Evolutionary conservation across 2,797 vertebrate species (phyloP).

Genomic region (Esox masquinongy): DNA sequence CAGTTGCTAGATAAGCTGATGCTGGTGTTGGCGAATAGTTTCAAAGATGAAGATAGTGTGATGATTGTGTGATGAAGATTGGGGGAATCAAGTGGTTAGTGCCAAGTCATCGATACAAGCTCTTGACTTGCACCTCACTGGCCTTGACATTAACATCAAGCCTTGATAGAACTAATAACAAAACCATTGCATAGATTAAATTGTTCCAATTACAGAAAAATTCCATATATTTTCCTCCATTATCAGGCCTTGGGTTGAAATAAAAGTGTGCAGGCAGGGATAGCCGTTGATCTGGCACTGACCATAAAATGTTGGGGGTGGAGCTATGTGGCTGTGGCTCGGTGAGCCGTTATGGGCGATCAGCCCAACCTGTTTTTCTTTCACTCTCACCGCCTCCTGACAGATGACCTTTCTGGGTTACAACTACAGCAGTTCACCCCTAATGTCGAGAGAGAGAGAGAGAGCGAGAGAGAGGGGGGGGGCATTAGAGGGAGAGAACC

Average conservation of each 20-base stretch:
- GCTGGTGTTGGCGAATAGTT: too few relatives aligned
- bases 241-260: neutral
- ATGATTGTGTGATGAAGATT: neutral
- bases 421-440: neutral
- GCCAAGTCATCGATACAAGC: neutral
- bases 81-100: neutral
- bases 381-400: slow-evolving; percentile 36
- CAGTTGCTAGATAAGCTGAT: too few relatives aligned
- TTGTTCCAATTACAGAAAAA: too few relatives aligned
- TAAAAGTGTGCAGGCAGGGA: neutral
- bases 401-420: slow-evolving; percentile 30
- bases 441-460: neutral
- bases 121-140: neutral
- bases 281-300: neutral
- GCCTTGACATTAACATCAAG: neutral
- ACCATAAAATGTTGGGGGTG: neutral
- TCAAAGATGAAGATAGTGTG: too few relatives aligned
- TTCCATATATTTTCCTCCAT: neutral
- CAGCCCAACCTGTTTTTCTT: slow-evolving; percentile 16
- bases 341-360: neutral
- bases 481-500: neutral
- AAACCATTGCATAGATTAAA: neutral
- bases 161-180: neutral
- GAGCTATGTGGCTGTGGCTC: neutral
- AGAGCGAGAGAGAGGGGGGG: neutral